Percentiles rank a stretch among this genome's conserved stretches.
Conservation (phyloP, 2,113 vertebrate genomes). For the Nerophis lumbriciformis region DNA sequence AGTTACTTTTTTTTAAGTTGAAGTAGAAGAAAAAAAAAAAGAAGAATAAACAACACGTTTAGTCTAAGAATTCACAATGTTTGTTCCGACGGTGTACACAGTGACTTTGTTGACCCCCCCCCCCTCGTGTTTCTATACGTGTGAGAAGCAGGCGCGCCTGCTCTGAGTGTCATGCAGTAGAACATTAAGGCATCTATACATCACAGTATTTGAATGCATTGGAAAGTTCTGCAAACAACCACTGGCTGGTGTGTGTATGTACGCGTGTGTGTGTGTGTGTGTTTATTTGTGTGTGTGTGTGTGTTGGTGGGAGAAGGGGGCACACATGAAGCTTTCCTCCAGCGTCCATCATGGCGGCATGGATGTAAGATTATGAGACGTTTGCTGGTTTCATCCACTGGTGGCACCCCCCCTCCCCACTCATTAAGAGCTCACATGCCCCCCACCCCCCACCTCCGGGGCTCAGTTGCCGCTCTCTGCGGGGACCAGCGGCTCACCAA, state of each 20-base stretch:
- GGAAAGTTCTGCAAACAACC: slow-evolving; percentile 83
- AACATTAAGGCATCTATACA: slow-evolving; percentile 99
- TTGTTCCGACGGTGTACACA: slow-evolving; percentile 71
- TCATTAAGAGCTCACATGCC: slow-evolving; percentile 55
- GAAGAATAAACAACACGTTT: slow-evolving; percentile 62
- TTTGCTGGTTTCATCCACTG: slow-evolving; percentile 74
- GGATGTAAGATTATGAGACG: slow-evolving; percentile 22
- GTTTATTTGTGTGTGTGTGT: background rate
- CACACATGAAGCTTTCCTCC: slow-evolving; percentile 77
- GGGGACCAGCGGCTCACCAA: slow-evolving; percentile 99
- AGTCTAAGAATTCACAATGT: slow-evolving; percentile 55
- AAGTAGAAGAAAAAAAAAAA: slow-evolving; percentile 40
- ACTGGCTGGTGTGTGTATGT: slow-evolving; percentile 78
- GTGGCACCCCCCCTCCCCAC: slow-evolving; percentile 63
- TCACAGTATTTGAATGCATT: slow-evolving; percentile 96
- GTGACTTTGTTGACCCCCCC: slow-evolving; percentile 40
- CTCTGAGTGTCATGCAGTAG: slow-evolving; percentile 97
- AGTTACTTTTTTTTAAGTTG: slow-evolving; percentile 50
- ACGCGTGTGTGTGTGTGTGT: slow-evolving; percentile 29
- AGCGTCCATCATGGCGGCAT: slow-evolving; percentile 53
- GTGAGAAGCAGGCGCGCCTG: slow-evolving; percentile 50
- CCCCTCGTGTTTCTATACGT: slow-evolving; percentile 12
- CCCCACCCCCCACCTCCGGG: slow-evolving; percentile 9
- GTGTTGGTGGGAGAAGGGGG: slow-evolving; percentile 40
- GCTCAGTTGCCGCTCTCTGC: slow-evolving; percentile 93